A percentile compares a stretch with the other conserved stretches of the same genome.
These are phyloP conservation scores for Pangasius mekongensis DNA, from an alignment of 2,797 vertebrate species.

Conservation along the genomic window DNA sequence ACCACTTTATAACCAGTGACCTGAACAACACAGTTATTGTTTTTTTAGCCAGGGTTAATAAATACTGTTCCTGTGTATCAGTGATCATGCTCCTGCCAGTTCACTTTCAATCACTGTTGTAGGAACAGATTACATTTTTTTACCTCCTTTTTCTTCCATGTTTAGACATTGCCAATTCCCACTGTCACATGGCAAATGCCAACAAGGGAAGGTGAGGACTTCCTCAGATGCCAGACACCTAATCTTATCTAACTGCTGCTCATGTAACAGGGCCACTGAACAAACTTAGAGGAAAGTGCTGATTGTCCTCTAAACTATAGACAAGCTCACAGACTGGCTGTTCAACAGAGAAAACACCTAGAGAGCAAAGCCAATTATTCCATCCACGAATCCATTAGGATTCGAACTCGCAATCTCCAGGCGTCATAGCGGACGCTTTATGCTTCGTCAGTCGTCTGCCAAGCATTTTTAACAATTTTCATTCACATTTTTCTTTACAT, in stretches of 20 bases:
- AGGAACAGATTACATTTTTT: not conserved
- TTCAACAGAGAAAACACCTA: not conserved
- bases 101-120: not conserved
- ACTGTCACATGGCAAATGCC: not conserved
- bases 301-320: not conserved
- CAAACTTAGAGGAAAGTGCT: conserved; percentile 2
- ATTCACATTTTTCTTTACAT: not conserved
- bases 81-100: not conserved
- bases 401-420: not conserved
- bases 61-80: not conserved
- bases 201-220: not conserved
- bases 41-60: not conserved
- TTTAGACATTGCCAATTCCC: not conserved
- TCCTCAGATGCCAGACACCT: not conserved
- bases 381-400: not conserved
- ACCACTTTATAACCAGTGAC: not conserved
- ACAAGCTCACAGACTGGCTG: not conserved
- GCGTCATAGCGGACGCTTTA: not conserved
- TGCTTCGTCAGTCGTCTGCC: not conserved
- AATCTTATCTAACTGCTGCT: not conserved
- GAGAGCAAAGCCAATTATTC: not conserved
- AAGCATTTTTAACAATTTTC: not conserved
- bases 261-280: not conserved
- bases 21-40: not conserved
- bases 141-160: conserved; percentile 3